Percentiles rank a stretch among this genome's conserved stretches.
Conservation (phyloP, 2,888 invertebrate species). For the Rhagonycha fulva region DNA sequence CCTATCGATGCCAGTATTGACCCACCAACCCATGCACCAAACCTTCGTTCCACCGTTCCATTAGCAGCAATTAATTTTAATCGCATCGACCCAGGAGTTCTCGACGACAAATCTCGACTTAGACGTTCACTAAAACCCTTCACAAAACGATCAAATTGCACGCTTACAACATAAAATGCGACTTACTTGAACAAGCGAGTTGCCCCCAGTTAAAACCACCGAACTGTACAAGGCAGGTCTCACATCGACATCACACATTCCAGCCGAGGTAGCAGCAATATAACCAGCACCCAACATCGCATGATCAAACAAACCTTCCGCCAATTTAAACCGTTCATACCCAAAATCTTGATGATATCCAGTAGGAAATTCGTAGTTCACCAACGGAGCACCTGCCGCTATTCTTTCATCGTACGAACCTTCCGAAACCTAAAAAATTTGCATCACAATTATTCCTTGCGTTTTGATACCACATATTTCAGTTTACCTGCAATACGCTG, state of each 20-base stretch:
- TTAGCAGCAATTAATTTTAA: constrained; percentile 93
- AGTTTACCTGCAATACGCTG: constrained; percentile 65
- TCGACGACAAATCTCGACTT: constrained; percentile 81
- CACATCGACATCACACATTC: constrained; percentile 98
- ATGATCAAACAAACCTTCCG: constrained; percentile 95
- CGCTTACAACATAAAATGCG: background rate
- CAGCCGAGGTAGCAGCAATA: constrained; percentile 83
- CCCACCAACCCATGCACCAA: constrained; percentile 98
- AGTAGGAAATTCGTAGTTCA: constrained; percentile 96
- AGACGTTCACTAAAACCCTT: constrained; percentile 93
- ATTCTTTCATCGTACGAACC: constrained; percentile 87
- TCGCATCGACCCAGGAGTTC: constrained; percentile 91
- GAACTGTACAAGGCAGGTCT: constrained; percentile 93
- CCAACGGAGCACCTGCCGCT: constrained; percentile 85
- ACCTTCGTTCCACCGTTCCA: constrained; percentile 87
- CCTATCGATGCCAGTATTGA: constrained; percentile 98
- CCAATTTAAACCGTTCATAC: constrained; percentile 88
- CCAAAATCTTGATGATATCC: constrained; percentile 98
- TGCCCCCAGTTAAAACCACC: constrained; percentile 95
- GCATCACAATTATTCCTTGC: background rate
- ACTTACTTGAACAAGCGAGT: constrained; percentile 78
- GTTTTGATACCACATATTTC: background rate
- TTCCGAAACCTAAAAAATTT: constrained; percentile 74
- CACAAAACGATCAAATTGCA: background rate
- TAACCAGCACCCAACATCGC: constrained; percentile 90